Percentiles rank a stretch among this genome's conserved stretches.
Evolutionary conservation across 2,797 vertebrate genomes (phyloP).

Genomic region (Anguilla pacifica): DNA sequence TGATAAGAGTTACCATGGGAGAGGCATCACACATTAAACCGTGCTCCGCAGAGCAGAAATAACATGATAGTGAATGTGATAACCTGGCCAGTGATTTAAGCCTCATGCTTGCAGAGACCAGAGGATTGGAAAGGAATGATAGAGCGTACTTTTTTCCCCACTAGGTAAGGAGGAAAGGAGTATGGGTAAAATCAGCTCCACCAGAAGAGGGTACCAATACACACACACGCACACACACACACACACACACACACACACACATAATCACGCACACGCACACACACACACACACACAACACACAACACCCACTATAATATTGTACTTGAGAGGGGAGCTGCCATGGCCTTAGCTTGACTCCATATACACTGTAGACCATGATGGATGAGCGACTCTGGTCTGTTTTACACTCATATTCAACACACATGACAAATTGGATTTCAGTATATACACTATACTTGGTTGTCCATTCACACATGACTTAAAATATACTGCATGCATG

Average conservation of each 20-base stretch:
- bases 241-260: not conserved
- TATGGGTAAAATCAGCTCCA: not conserved
- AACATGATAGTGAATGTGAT: conserved; percentile 23
- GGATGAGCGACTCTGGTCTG: not conserved
- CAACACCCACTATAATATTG: not conserved
- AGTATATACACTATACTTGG: conserved; percentile 3
- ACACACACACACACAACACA: not conserved
- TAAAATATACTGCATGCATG: not conserved
- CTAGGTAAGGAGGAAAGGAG: not conserved
- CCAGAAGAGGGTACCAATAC: not conserved
- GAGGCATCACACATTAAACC: conserved; percentile 32
- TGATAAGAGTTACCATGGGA: conserved; percentile 31
- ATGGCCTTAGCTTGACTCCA: not conserved
- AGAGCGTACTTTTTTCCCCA: conserved; percentile 30
- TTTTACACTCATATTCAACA: not conserved
- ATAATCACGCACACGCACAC: no score
- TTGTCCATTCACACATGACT: not conserved
- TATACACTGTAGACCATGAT: not conserved
- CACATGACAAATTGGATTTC: conserved; percentile 7
- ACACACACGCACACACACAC: not conserved
- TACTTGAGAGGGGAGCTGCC: not conserved
- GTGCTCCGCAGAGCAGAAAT: conserved; percentile 30
- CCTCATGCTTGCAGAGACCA: not conserved
- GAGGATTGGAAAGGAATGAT: conserved; percentile 13
- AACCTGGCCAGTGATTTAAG: conserved; percentile 32